Base-by-base conservation (phyloP, 35 echinoderm and acorn worm genomes). In the Hemicentrotus pulcherrimus region DNA sequence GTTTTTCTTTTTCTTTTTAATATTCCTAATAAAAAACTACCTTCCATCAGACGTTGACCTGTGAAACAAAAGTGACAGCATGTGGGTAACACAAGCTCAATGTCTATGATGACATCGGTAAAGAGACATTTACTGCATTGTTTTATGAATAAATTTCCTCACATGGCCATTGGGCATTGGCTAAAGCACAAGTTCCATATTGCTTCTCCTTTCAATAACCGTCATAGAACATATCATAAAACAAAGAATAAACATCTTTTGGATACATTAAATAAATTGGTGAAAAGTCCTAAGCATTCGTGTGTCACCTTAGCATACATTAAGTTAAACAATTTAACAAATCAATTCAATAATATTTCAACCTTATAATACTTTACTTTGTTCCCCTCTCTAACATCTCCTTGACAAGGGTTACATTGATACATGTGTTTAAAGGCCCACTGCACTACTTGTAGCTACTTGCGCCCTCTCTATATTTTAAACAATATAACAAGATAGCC, bases 31-130 rank as follows among this genome's bases (percentile, higher is more conserved):
- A 90, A 45, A 87, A 45, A 90, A 3, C 88, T 90, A 90, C 32
- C 32, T 45, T 90, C 24, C 65, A 46, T 90, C 88, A 90, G 88
- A 45, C 9, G 88, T 45, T 8, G 88, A 90, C 88, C 88, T 90
- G 88, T 90, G 88, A 9, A 90, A 47, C 46, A 47, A 90, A 90
- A 90, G 88, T 32, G 88, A 90, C 31, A 90, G 88, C 88, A 90
- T 46, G 88, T 90, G 46, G 78, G 32, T 95, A 32, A 46, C 30
- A 32, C 50, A 91, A 28, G 19, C 24, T 32, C 86, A 46, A 12
- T 28, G 24, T 87, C 46, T 7, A 31, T 31, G 48, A 35, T 91
- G 31, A 46, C 91, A 78, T 78, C n/a, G 65, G 65, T n/a, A 8
- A 28, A 78, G 15, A 6, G 28, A 78, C 16, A 70, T 70, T 18